A percentile compares a stretch with the other conserved stretches of the same genome.
These are phyloP conservation scores for Oscheius onirici DNA, from an alignment of 2,888 invertebrate species.

Conservation along the genomic window DNA sequence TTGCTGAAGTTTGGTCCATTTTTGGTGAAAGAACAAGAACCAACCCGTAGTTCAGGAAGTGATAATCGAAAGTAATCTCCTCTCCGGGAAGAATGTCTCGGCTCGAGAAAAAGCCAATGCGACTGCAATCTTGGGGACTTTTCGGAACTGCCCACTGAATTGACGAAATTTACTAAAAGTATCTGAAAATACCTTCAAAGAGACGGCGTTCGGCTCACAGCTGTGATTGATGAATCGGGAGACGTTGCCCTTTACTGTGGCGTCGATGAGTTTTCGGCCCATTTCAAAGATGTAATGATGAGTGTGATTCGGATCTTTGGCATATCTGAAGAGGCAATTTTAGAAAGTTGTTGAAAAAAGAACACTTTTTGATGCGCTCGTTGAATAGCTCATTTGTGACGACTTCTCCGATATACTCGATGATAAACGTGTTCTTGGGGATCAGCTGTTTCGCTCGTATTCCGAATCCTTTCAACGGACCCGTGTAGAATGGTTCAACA, in stretches of 20 bases:
- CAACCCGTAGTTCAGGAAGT: slow-evolving; percentile 93
- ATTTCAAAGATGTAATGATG: slow-evolving; percentile 97
- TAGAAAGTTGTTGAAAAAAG: not conserved
- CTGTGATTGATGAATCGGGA: slow-evolving; percentile 98
- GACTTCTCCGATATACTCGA: slow-evolving; percentile 99
- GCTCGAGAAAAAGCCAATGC: slow-evolving; percentile 93
- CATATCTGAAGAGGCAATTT: slow-evolving; percentile 27
- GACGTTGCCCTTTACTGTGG: slow-evolving; percentile 91
- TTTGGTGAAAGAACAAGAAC: not conserved
- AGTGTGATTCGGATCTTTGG: slow-evolving; percentile 80
- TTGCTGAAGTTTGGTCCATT: slow-evolving; percentile 77
- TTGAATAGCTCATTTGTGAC: slow-evolving; percentile 45
- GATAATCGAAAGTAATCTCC: slow-evolving; percentile 98
- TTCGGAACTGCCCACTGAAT: slow-evolving; percentile 46
- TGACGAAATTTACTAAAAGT: not conserved
- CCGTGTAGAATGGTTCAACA: slow-evolving; percentile 83
- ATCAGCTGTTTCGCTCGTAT: slow-evolving; percentile 83
- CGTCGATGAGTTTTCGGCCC: slow-evolving; percentile 93
- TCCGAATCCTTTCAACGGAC: slow-evolving; percentile 90
- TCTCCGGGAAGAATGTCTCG: slow-evolving; percentile 85
- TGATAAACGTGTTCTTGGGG: slow-evolving; percentile 88
- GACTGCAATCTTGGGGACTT: slow-evolving; percentile 44
- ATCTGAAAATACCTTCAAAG: slow-evolving; percentile 82
- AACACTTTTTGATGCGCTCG: slow-evolving; percentile 38
- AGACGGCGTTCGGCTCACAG: slow-evolving; percentile 97